Percentiles rank a stretch among this genome's conserved stretches.
Conservation (phyloP, 2,888 invertebrate species). For the Dryobotodes eremita region DNA sequence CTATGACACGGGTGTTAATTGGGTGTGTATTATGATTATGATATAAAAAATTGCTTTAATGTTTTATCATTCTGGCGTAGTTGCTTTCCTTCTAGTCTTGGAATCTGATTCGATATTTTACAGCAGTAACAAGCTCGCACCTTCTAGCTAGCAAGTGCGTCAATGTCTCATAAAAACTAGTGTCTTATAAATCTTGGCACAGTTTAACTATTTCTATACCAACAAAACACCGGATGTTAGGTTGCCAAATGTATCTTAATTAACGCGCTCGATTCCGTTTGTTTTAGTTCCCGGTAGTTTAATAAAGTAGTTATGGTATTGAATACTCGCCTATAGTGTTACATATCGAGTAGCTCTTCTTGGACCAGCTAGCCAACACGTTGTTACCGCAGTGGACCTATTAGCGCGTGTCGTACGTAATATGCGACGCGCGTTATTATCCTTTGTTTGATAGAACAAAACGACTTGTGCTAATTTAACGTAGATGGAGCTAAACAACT, state of each 20-base stretch:
- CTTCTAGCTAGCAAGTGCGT: background rate
- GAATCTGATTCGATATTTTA: background rate
- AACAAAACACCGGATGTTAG: constrained; percentile 4
- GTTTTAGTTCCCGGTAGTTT: background rate
- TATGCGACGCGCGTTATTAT: background rate
- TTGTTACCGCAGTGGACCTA: no score
- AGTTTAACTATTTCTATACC: constrained; percentile 8
- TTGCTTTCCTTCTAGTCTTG: background rate
- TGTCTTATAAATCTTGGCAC: constrained; percentile 18
- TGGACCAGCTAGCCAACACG: no score
- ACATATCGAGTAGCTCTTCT: background rate
- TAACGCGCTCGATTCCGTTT: background rate
- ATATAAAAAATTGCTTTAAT: background rate
- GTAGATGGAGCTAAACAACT: constrained; percentile 12
- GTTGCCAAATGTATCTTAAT: constrained; percentile 8
- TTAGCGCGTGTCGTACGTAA: background rate
- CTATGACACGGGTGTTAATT: background rate
- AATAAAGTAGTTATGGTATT: background rate
- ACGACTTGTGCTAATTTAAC: constrained; percentile 1
- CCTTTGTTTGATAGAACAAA: background rate
- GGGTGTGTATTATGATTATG: background rate
- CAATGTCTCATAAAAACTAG: constrained; percentile 2
- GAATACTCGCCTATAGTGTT: background rate
- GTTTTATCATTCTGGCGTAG: background rate
- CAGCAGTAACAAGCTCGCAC: background rate